Conservation (phyloP, 1,140 invertebrate species). For the Prorops nasuta region DNA sequence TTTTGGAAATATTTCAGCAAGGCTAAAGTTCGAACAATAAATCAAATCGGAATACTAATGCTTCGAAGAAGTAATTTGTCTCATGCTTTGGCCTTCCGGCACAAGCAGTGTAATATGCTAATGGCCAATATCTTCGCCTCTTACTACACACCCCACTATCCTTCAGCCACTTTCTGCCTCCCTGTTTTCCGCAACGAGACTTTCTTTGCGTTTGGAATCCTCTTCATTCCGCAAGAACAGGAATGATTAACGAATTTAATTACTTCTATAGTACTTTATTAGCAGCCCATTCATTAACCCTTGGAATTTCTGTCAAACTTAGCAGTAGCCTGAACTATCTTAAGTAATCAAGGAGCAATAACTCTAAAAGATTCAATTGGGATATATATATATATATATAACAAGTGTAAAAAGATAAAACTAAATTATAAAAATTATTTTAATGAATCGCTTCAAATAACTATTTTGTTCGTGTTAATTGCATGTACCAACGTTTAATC, state of each 20-base stretch:
- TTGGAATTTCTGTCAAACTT: no score
- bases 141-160: no score
- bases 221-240: not conserved
- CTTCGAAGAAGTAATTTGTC: constrained; percentile 20
- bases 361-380: not conserved
- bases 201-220: not conserved
- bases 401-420: not conserved
- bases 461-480: no score
- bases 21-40: constrained; percentile 20
- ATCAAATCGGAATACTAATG: constrained; percentile 28
- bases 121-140: constrained; percentile 3
- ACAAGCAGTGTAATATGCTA: constrained; percentile 8
- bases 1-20: constrained; percentile 10
- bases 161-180: no score
- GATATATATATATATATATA: not conserved
- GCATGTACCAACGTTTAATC: no score
- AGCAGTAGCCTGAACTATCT: no score
- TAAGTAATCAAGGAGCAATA: not conserved
- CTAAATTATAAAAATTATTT: not conserved
- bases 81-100: constrained; percentile 5
- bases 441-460: not conserved
- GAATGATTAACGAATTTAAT: not conserved
- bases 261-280: not conserved
- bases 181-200: not conserved
- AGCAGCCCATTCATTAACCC: no score